Conservation (phyloP, 2,888 invertebrate genomes). For the Drosophila niveifrons region DNA sequence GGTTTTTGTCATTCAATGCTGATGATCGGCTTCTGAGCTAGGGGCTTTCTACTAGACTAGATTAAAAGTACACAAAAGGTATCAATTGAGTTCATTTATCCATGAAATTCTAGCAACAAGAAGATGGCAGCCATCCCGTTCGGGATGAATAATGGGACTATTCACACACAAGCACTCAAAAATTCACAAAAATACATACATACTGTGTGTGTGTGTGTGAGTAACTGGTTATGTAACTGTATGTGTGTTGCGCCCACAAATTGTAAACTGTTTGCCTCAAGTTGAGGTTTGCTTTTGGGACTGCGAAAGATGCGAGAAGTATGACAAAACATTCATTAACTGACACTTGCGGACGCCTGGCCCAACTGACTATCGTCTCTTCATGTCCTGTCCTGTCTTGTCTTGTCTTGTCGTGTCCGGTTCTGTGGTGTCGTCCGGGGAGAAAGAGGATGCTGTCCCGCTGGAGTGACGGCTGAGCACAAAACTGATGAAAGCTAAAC, state of each 20-base stretch:
- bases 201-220: slow-evolving; percentile 5
- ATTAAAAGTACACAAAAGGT: slow-evolving; percentile 73
- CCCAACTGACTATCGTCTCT: background rate
- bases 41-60: slow-evolving; percentile 38
- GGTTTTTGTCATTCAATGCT: slow-evolving; percentile 11
- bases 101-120: slow-evolving; percentile 61
- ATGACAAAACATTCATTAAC: slow-evolving; percentile 74
- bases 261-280: slow-evolving; percentile 35
- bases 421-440: background rate
- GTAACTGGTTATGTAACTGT: background rate
- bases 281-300: slow-evolving; percentile 41
- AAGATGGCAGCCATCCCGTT: slow-evolving; percentile 36
- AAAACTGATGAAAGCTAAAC: slow-evolving; percentile 59
- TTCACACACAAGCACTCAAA: slow-evolving; percentile 9
- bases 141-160: slow-evolving; percentile 58
- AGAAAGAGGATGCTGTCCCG: slow-evolving; percentile 27
- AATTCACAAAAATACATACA: slow-evolving; percentile 23
- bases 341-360: slow-evolving; percentile 59
- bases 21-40: slow-evolving; percentile 20
- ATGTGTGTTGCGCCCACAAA: slow-evolving; percentile 14
- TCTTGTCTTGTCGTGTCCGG: background rate
- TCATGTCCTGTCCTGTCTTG: background rate
- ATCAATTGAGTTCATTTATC: slow-evolving; percentile 72
- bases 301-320: slow-evolving; percentile 51
- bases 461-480: slow-evolving; percentile 44